These are phyloP conservation scores for Dicyrtoma fusca DNA, from an alignment of 2,888 invertebrate species.

Conservation along the genomic window DNA sequence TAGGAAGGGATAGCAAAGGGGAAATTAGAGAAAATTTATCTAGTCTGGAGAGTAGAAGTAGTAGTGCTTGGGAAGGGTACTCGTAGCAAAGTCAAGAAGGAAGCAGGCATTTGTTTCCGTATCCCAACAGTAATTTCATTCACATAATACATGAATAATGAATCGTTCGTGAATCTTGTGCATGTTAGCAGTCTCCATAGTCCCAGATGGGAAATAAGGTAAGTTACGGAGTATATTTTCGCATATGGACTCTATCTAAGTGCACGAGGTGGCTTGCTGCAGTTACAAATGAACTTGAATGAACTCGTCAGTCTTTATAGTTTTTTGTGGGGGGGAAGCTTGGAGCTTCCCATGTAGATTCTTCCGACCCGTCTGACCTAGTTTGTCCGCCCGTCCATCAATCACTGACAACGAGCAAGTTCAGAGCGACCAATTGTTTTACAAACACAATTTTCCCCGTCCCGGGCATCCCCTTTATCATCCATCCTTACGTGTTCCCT, in stretches of 20 bases:
- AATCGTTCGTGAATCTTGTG: constrained; percentile 13
- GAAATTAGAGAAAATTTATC: too few species aligned
- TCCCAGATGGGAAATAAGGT: constrained; percentile 27
- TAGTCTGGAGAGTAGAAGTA: not conserved
- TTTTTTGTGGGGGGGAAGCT: not conserved
- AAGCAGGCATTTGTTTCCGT: not conserved
- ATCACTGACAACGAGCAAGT: too few species aligned
- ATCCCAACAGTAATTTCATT: constrained; percentile 16
- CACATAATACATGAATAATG: constrained; percentile 26
- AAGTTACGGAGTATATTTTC: constrained; percentile 17
- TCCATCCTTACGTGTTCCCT: too few species aligned
- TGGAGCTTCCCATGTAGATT: too few species aligned
- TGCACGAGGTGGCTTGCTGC: not conserved
- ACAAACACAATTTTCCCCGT: too few species aligned
- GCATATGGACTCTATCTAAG: not conserved
- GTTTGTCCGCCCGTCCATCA: too few species aligned
- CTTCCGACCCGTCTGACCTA: too few species aligned
- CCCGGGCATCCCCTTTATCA: too few species aligned
- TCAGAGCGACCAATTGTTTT: too few species aligned
- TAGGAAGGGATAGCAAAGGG: too few species aligned
- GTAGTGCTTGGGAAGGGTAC: not conserved
- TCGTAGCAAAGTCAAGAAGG: not conserved
- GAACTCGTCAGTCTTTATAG: not conserved
- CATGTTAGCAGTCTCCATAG: not conserved
- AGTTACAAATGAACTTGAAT: too few species aligned